Conservation (phyloP, 2,888 invertebrate genomes). For the Orgyia antiqua region DNA sequence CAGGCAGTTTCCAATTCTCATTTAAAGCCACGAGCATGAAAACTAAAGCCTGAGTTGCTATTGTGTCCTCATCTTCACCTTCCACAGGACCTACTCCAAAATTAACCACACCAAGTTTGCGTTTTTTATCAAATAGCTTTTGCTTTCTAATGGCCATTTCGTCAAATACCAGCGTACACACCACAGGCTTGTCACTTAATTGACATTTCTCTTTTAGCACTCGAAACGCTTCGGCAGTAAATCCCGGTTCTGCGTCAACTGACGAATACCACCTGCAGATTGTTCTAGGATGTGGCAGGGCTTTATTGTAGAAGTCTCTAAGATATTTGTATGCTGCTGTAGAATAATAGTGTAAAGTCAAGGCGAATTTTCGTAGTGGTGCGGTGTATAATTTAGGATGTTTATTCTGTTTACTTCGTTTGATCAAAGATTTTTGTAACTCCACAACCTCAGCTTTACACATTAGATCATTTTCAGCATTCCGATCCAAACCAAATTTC, state of each 20-base stretch:
- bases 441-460: slow-evolving; percentile 2
- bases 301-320: slow-evolving; percentile 8
- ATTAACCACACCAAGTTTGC: slow-evolving; percentile 1
- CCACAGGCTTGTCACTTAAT: neutral
- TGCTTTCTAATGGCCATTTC: slow-evolving; percentile 14
- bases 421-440: neutral
- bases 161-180: slow-evolving; percentile 14
- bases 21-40: slow-evolving; percentile 7
- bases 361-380: neutral
- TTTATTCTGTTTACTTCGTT: slow-evolving; percentile 1
- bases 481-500: slow-evolving; percentile 7
- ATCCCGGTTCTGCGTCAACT: slow-evolving; percentile 10
- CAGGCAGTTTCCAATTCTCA: slow-evolving; percentile 10
- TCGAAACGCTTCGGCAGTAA: slow-evolving; percentile 9
- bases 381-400: neutral
- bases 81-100: slow-evolving; percentile 1
- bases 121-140: slow-evolving; percentile 4
- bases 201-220: slow-evolving; percentile 3
- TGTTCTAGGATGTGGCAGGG: slow-evolving; percentile 10
- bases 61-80: neutral
- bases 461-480: slow-evolving; percentile 5
- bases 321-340: slow-evolving; percentile 11
- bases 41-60: slow-evolving; percentile 3
- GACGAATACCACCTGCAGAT: slow-evolving; percentile 9
- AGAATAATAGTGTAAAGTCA: slow-evolving; percentile 14